Evolutionary conservation across 2,113 vertebrate genomes (phyloP).

Genomic region (Ictidomys tridecemlineatus): DNA sequence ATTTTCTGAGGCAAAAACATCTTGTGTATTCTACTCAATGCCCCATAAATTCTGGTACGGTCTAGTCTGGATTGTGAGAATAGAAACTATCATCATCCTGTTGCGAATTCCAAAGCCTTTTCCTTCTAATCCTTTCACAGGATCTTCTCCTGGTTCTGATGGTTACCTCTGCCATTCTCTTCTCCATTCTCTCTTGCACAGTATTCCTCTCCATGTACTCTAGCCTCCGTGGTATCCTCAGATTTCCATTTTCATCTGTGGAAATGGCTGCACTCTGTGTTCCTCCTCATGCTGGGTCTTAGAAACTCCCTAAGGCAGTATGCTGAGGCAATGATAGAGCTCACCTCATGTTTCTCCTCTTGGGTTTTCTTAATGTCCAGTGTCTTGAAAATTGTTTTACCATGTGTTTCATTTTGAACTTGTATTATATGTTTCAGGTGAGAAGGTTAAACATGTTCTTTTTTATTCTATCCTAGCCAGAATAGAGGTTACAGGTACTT

Average conservation of each 20-base stretch:
- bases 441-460: background rate
- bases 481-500: background rate
- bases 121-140: background rate
- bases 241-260: background rate
- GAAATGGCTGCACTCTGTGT: background rate
- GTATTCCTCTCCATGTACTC: accelerated
- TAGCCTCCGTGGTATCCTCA: background rate
- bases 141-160: background rate
- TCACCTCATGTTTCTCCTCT: background rate
- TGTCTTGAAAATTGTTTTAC: background rate
- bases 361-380: background rate
- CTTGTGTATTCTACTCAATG: background rate
- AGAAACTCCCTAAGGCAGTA: background rate
- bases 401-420: background rate
- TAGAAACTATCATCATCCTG: background rate
- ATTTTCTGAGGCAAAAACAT: background rate
- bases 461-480: background rate
- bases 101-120: background rate
- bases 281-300: background rate
- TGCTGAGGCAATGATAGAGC: background rate
- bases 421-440: background rate
- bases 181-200: background rate
- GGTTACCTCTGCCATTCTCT: background rate
- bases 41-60: background rate
- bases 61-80: background rate